Conservation (phyloP, 2,888 invertebrate species). For the Ophonus ardosiacus region DNA sequence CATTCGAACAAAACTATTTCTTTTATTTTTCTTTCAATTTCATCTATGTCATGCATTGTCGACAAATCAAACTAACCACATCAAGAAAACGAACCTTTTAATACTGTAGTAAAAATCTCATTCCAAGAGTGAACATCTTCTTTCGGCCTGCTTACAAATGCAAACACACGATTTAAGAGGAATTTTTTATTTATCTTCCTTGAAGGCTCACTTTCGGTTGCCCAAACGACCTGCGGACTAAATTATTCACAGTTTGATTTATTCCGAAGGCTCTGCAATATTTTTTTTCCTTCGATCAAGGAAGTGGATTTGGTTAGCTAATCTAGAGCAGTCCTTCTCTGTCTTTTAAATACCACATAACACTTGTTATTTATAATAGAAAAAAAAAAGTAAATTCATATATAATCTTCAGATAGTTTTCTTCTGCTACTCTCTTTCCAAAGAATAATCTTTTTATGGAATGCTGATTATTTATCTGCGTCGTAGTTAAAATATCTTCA, state of each 20-base stretch:
- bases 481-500: too few relatives aligned
- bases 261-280: not conserved
- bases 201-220: conserved; percentile 16
- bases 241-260: not conserved
- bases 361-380: too few relatives aligned
- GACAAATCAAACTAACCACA: not conserved
- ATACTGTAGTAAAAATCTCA: not conserved
- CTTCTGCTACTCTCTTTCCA: too few relatives aligned
- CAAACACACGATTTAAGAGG: conserved; percentile 10
- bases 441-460: too few relatives aligned
- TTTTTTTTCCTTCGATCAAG: not conserved
- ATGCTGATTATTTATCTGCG: too few relatives aligned
- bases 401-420: too few relatives aligned
- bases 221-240: not conserved
- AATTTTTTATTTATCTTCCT: conserved; percentile 24
- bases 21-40: too few relatives aligned
- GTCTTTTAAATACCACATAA: too few relatives aligned
- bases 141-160: not conserved
- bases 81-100: not conserved
- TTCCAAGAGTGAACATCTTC: not conserved
- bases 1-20: too few relatives aligned
- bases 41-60: not conserved
- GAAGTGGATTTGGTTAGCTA: not conserved
- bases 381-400: too few relatives aligned
- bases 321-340: too few relatives aligned